Conservation (phyloP, 2,113 vertebrate genomes). For the Caranx ignobilis region DNA sequence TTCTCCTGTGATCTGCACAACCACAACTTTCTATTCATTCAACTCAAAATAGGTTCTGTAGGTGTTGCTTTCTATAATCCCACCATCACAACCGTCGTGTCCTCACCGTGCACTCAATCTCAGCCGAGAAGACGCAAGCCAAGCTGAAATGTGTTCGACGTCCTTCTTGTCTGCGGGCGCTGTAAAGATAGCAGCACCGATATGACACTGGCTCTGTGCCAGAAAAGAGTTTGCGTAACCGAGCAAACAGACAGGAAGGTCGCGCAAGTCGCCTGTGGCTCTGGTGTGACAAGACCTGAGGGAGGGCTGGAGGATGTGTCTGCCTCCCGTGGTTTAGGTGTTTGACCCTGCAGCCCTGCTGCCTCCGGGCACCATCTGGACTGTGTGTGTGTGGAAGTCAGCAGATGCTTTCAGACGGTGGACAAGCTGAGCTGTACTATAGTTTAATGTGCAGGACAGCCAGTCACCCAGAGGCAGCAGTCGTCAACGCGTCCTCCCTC, state of each 20-base stretch:
- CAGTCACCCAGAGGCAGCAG: conserved; percentile 10
- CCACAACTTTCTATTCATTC: background rate
- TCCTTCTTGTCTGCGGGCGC: background rate
- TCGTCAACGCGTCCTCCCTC: conserved; percentile 31
- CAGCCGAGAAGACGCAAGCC: conserved; percentile 2
- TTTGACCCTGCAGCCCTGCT: background rate
- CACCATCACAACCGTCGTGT: background rate
- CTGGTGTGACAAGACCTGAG: conserved; percentile 16
- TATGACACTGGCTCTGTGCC: background rate
- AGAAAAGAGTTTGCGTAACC: background rate
- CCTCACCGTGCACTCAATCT: background rate
- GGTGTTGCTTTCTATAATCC: background rate
- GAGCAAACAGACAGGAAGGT: conserved; percentile 24
- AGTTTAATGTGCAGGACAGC: conserved; percentile 3
- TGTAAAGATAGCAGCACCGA: background rate
- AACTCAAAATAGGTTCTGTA: background rate
- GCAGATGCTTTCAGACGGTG: conserved; percentile 6
- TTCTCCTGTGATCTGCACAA: background rate
- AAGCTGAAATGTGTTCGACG: conserved; percentile 10
- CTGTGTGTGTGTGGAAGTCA: background rate
- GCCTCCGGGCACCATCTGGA: conserved; percentile 31
- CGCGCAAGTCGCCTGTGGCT: background rate
- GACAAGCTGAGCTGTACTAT: background rate
- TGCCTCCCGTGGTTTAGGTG: conserved; percentile 1
- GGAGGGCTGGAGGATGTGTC: background rate